phyloP scores from a whole-genome alignment of 2,888 invertebrate genomes.

The Sepioteuthis lessoniana region DNA sequence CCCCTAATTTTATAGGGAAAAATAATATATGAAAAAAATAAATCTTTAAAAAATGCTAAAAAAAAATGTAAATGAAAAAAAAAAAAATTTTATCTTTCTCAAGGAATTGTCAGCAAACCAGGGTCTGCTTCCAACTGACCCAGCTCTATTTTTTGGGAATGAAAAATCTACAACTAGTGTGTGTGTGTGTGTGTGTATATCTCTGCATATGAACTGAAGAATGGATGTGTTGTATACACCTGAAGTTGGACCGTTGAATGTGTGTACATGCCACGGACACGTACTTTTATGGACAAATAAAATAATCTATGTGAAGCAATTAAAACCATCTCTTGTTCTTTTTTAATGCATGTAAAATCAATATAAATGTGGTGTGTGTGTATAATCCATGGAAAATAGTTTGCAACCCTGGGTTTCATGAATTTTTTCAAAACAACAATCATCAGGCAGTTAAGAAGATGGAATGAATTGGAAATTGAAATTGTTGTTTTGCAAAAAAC shows the following conservation, averaged over 20 bases:
- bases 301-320: conserved; percentile 21
- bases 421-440: no score
- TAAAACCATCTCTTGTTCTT: not conserved
- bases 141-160: not conserved
- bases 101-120: not conserved
- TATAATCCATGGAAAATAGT: no score
- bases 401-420: no score
- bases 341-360: not conserved
- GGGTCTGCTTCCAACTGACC: not conserved
- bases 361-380: no score
- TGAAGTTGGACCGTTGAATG: not conserved
- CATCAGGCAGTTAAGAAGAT: no score
- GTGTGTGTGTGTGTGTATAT: conserved; percentile 1
- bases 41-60: not conserved
- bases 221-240: conserved; percentile 15
- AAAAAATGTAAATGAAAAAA: not conserved
- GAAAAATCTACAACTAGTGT: not conserved
- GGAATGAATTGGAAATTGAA: no score
- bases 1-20: no score
- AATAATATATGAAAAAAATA: not conserved
- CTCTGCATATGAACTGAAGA: not conserved
- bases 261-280: conserved; percentile 33
- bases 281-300: conserved; percentile 33
- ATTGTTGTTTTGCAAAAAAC: no score
- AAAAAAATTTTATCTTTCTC: not conserved